These are phyloP conservation scores for Triops cancriformis DNA, from an alignment of 1,140 invertebrate genomes.

Conservation along the genomic window DNA sequence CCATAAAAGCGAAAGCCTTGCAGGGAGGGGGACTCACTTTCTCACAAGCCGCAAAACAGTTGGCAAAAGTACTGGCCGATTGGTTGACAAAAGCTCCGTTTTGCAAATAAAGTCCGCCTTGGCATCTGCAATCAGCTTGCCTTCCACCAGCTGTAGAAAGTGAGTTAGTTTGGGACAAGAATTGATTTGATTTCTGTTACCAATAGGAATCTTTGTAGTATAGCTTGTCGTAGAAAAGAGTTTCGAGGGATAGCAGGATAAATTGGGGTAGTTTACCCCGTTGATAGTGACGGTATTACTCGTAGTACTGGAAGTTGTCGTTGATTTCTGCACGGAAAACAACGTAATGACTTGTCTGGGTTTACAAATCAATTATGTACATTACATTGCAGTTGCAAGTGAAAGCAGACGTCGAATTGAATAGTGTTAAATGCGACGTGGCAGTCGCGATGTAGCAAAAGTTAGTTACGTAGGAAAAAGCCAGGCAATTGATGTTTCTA, in stretches of 20 bases:
- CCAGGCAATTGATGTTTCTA: neutral
- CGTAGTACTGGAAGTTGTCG: neutral
- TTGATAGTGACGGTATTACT: neutral
- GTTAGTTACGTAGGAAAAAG: neutral
- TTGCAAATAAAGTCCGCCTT: neutral
- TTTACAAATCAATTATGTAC: neutral
- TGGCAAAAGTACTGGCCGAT: neutral
- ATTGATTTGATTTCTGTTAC: neutral
- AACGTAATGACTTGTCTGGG: neutral
- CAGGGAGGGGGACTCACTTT: neutral
- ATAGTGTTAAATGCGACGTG: neutral
- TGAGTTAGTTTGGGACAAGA: neutral
- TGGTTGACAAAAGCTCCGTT: neutral
- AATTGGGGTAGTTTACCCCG: neutral
- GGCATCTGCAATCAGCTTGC: neutral
- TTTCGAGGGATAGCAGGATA: neutral
- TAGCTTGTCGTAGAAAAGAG: neutral
- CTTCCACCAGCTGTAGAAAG: neutral
- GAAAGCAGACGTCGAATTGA: neutral
- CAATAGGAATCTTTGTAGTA: neutral
- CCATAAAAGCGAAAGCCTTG: neutral
- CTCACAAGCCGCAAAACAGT: neutral
- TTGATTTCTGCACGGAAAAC: neutral
- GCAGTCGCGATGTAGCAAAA: neutral
- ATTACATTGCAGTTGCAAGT: neutral